phyloP scores from a whole-genome alignment of 2,797 vertebrate genomes.

The Microhierax caerulescens region DNA sequence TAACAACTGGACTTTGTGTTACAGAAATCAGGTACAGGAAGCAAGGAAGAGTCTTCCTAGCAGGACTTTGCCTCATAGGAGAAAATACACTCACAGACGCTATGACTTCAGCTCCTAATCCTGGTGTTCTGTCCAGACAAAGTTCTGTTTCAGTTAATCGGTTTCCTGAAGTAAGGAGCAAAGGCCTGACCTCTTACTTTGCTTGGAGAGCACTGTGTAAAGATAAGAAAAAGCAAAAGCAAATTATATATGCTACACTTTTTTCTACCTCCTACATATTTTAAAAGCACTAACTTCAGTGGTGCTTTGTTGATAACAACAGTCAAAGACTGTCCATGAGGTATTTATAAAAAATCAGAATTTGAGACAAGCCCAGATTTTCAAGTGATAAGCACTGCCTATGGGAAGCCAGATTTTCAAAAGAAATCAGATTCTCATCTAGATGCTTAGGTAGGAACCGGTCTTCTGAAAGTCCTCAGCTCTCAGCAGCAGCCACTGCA shows the following conservation, averaged over 20 bases:
- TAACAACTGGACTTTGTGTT: background rate
- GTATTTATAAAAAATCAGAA: background rate
- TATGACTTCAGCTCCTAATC: background rate
- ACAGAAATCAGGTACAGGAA: background rate
- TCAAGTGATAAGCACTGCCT: background rate
- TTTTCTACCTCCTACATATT: background rate
- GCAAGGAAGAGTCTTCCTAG: background rate
- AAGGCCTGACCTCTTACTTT: background rate
- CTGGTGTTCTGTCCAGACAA: background rate
- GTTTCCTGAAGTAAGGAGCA: background rate
- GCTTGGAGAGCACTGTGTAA: background rate
- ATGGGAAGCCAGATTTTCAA: background rate
- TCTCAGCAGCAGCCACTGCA: background rate
- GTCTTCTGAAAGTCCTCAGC: background rate
- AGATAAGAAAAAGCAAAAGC: background rate
- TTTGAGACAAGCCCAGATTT: background rate
- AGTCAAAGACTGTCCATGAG: background rate
- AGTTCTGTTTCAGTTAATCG: background rate
- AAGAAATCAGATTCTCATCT: background rate
- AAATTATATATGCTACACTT: background rate
- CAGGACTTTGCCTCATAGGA: background rate
- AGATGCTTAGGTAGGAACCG: background rate
- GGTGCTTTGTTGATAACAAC: background rate
- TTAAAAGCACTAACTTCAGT: background rate
- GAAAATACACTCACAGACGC: fast-evolving